Base-by-base conservation (phyloP, 1,140 invertebrate genomes). In the Papilio helenus region DNA sequence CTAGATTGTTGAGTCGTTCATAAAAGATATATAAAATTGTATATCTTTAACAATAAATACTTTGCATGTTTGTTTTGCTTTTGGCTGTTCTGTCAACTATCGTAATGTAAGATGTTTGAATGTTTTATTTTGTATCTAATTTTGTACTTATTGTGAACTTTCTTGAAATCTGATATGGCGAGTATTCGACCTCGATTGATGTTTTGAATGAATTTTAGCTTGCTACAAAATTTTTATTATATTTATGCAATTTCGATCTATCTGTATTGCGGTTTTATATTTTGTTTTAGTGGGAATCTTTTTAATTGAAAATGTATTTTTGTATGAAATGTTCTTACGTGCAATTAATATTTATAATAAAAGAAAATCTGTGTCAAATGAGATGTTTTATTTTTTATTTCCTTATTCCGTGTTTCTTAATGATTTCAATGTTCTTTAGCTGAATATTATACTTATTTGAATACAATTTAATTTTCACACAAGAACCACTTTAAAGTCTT, bases 261-360 rank as follows among this genome's bases (percentile, higher is more conserved):
- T 85, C 80, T 87, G 79, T 87, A 85, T 87, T 85, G 84, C 85
- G 81, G 84, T 92, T 92, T 92, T 93, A 77, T 92, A 91, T 65
- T 93, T 92, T 91, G 85, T 93, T 94, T 94, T 92, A 92, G 85
- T 91, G 84, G 84, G 87, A 89, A 88, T 86, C 81, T 90, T 92
- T 94, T 92, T 92, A 92, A 93, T 93, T 94, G 89, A 89, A 89
- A 93, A 88, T 92, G 90, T 94, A 94, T 94, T 94, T 94, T 94
- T 94, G 90, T 94, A 94, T 93, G 90, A 89, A 88, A 92, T 87
- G 84, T 92, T 92, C 89, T 94, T 93, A 93, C 89, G 93, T 94
- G 92, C 90, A 93, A 93, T 93, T 93, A 88, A 90, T 92, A 91
- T 94, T 94, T 94, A 90, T 93, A 94, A 93, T 94, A 93, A 93